Percentiles rank a stretch among this genome's conserved stretches.
Conservation (phyloP, 2,888 invertebrate species). For the Drosophila borealis region DNA sequence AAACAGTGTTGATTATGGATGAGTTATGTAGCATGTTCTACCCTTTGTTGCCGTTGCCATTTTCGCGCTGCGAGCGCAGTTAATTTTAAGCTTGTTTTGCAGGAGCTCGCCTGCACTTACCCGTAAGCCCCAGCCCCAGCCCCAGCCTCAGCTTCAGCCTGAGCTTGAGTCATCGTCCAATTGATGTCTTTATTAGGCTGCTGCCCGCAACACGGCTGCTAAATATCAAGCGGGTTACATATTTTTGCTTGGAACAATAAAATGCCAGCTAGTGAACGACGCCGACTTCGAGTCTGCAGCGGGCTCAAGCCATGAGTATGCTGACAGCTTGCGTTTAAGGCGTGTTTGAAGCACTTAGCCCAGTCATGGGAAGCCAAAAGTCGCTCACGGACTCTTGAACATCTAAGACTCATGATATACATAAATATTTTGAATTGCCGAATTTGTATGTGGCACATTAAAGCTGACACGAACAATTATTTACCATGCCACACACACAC, state of each 20-base stretch:
- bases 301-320: constrained; percentile 24
- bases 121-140: constrained; percentile 15
- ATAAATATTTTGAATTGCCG: constrained; percentile 37
- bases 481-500: constrained; percentile 37
- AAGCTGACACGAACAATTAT: constrained; percentile 68
- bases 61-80: constrained; percentile 58
- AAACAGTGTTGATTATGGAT: constrained; percentile 81
- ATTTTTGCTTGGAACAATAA: constrained; percentile 49
- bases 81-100: constrained; percentile 75
- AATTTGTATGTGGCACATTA: constrained; percentile 62
- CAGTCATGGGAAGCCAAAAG: constrained; percentile 57
- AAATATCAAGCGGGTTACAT: constrained; percentile 56
- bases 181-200: constrained; percentile 76
- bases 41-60: constrained; percentile 65
- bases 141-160: not conserved
- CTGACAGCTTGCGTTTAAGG: constrained; percentile 57
- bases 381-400: constrained; percentile 46
- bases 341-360: constrained; percentile 58
- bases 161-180: constrained; percentile 67
- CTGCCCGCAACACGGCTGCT: constrained; percentile 28
- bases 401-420: constrained; percentile 34
- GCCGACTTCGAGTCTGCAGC: constrained; percentile 24
- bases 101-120: constrained; percentile 36
- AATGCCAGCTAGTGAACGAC: constrained; percentile 53
- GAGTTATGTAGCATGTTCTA: constrained; percentile 77